Conservation (phyloP, 1,140 invertebrate species). For the Vollenhovia emeryi region DNA sequence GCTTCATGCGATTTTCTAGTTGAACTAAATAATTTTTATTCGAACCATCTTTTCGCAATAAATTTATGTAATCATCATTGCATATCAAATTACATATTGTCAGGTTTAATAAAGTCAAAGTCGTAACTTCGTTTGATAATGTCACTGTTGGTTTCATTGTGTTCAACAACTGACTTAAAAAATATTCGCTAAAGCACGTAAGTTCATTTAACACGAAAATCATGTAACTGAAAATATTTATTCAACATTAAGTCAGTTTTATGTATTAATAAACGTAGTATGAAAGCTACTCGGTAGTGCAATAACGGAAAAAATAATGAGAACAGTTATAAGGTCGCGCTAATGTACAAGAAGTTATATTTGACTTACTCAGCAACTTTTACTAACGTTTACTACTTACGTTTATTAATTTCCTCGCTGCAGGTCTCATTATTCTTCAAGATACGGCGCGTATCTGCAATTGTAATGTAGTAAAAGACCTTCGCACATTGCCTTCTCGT, state of each 20-base stretch:
- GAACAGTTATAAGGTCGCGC: conserved; percentile 20
- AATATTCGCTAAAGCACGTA: neutral
- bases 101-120: neutral
- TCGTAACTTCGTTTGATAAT: neutral
- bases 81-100: neutral
- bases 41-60: neutral
- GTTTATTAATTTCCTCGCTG: conserved; percentile 40
- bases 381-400: conserved; percentile 39
- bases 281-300: neutral
- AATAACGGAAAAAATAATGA: conserved; percentile 26
- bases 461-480: conserved; percentile 9
- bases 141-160: neutral
- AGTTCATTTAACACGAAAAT: neutral
- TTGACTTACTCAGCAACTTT: conserved; percentile 39
- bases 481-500: conserved; percentile 12
- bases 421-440: conserved; percentile 48
- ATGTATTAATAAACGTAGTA: neutral
- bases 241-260: neutral
- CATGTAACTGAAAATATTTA: neutral
- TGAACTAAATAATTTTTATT: neutral
- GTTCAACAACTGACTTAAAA: neutral
- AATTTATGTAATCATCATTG: neutral
- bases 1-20: neutral
- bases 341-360: conserved; percentile 30
- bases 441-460: conserved; percentile 9